These are phyloP conservation scores for Acipenser oxyrinchus DNA, from an alignment of 2,797 vertebrate species.

Conservation along the genomic window DNA sequence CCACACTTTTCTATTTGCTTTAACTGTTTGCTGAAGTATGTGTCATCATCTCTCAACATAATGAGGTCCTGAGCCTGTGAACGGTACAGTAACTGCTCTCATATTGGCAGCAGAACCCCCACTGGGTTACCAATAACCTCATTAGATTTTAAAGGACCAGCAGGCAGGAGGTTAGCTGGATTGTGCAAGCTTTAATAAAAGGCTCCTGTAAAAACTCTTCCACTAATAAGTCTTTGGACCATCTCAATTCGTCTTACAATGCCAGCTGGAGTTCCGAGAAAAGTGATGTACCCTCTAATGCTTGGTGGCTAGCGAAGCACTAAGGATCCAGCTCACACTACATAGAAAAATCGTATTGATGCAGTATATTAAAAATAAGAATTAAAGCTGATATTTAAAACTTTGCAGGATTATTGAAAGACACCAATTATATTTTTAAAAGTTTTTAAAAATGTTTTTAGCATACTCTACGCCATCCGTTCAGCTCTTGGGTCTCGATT, in stretches of 20 bases:
- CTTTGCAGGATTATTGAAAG: no score
- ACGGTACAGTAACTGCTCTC: neutral
- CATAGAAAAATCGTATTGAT: no score
- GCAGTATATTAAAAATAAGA: no score
- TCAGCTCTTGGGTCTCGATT: no score
- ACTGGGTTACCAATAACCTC: neutral
- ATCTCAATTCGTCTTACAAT: slow-evolving; percentile 12
- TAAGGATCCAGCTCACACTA: slow-evolving; percentile 27
- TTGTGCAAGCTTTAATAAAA: slow-evolving; percentile 20
- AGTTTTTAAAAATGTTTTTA: no score
- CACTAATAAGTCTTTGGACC: slow-evolving; percentile 9
- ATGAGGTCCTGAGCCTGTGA: neutral
- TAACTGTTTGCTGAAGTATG: neutral
- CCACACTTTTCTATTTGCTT: neutral
- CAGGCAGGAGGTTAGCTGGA: slow-evolving; percentile 8
- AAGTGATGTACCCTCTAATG: slow-evolving; percentile 55
- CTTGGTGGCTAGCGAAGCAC: slow-evolving; percentile 38
- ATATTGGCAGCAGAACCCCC: neutral
- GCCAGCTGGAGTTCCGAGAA: slow-evolving; percentile 35
- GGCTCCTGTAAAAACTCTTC: slow-evolving; percentile 7
- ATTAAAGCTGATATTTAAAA: no score
- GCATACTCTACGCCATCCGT: no score
- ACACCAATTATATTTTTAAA: no score
- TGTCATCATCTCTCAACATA: neutral
- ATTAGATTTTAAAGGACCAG: slow-evolving; percentile 6